phyloP scores from a whole-genome alignment of 2,113 vertebrate species.

The Prochilodus magdalenae region DNA sequence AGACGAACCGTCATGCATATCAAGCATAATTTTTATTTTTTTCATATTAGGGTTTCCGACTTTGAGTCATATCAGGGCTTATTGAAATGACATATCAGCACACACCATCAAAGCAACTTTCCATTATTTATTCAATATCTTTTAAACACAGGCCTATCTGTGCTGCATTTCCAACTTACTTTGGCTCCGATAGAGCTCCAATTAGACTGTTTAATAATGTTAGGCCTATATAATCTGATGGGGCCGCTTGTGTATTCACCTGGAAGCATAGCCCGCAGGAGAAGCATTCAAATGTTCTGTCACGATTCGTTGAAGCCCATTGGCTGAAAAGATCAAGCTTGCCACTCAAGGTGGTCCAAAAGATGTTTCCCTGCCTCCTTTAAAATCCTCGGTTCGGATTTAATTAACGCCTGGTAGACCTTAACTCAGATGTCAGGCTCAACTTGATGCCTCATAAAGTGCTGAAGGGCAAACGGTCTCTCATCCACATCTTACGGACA shows the following conservation, averaged over 20 bases:
- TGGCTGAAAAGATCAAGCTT: conserved; percentile 12
- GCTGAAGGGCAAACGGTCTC: conserved; percentile 34
- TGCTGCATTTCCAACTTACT: background rate
- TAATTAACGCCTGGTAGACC: conserved; percentile 47
- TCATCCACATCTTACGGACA: conserved; percentile 16
- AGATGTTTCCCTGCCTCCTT: background rate
- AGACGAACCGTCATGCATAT: conserved; percentile 4
- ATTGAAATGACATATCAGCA: conserved; percentile 25
- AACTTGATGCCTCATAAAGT: conserved; percentile 37
- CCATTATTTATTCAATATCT: background rate
- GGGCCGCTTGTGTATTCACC: background rate
- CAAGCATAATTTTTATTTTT: conserved; percentile 22
- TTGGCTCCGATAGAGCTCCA: background rate
- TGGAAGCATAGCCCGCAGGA: background rate
- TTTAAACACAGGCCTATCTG: background rate
- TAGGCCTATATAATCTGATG: background rate
- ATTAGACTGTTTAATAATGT: conserved; percentile 3
- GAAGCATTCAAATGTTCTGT: background rate
- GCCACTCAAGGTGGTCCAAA: conserved; percentile 28
- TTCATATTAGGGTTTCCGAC: background rate
- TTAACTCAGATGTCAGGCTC: conserved; percentile 39
- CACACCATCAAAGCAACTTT: conserved; percentile 16
- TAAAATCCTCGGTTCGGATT: conserved; percentile 15
- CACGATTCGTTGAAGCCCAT: background rate
- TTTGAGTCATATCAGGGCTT: conserved; percentile 34